These are phyloP conservation scores for Panulirus ornatus DNA, from an alignment of 1,140 invertebrate species.

Conservation along the genomic window DNA sequence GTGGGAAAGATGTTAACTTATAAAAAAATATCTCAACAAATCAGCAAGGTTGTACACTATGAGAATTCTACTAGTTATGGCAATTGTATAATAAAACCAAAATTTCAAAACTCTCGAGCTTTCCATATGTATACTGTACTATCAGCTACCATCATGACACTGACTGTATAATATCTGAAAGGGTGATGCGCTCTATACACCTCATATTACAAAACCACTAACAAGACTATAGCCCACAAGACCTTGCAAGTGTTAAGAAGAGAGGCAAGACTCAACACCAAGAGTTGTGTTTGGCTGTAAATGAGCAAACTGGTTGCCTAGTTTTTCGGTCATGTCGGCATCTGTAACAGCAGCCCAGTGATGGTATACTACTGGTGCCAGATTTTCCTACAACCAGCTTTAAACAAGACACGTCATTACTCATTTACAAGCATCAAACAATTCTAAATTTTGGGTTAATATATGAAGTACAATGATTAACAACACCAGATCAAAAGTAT, in stretches of 20 bases:
- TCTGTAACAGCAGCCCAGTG: neutral
- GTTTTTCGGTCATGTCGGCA: neutral
- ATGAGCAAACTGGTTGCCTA: neutral
- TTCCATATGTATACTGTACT: no score
- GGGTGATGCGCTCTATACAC: neutral
- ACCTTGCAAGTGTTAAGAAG: neutral
- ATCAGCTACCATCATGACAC: neutral
- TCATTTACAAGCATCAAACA: neutral
- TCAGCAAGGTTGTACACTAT: no score
- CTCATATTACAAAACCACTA: neutral
- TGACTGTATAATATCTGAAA: neutral
- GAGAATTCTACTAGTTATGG: no score
- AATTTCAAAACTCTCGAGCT: no score
- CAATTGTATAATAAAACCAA: no score
- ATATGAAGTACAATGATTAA: slow-evolving; percentile 10
- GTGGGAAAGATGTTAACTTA: no score
- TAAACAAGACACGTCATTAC: neutral
- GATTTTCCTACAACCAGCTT: neutral
- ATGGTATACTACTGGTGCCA: neutral
- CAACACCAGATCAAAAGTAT: slow-evolving; percentile 7
- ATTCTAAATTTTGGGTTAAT: neutral
- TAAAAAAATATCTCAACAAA: no score
- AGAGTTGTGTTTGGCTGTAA: neutral
- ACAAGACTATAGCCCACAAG: neutral
- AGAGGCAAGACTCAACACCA: neutral